Conservation (phyloP, 2,888 invertebrate genomes). For the Linyphia triangularis region DNA sequence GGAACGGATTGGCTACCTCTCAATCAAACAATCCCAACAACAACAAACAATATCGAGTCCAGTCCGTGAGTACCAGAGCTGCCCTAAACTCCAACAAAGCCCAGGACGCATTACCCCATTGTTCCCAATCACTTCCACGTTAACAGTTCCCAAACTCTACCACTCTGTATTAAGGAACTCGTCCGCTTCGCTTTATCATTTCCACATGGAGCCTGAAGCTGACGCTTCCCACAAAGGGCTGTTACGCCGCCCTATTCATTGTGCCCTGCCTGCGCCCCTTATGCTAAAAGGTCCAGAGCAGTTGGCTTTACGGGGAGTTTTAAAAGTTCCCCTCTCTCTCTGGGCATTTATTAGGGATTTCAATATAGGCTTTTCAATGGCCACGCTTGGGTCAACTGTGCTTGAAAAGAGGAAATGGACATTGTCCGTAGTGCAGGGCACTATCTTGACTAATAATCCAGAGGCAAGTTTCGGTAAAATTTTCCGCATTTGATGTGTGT, state of each 20-base stretch:
- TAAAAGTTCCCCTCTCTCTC: constrained; percentile 50
- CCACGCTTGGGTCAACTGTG: constrained; percentile 27
- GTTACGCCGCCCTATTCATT: constrained; percentile 39
- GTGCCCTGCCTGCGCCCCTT: neutral
- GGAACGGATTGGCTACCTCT: neutral
- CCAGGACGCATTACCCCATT: constrained; percentile 19
- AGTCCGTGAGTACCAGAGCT: no score
- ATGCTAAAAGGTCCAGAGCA: constrained; percentile 9
- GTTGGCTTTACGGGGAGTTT: constrained; percentile 57
- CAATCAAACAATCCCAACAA: constrained; percentile 59
- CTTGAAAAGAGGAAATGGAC: constrained; percentile 30
- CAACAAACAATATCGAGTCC: no score
- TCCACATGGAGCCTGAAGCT: constrained; percentile 52
- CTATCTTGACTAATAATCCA: constrained; percentile 42
- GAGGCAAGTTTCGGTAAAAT: constrained; percentile 23
- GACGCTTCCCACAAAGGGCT: constrained; percentile 56
- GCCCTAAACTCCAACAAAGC: constrained; percentile 51
- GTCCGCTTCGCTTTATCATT: constrained; percentile 65
- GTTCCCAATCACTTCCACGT: constrained; percentile 38
- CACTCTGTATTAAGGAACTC: constrained; percentile 60
- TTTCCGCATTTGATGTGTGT: neutral
- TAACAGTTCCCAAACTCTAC: neutral
- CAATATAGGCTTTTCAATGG: constrained; percentile 43
- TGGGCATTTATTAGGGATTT: constrained; percentile 49
- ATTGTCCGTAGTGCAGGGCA: constrained; percentile 12